Evolutionary conservation across 2,888 invertebrate genomes (phyloP).

Genomic region (Sphecodes monilicornis): DNA sequence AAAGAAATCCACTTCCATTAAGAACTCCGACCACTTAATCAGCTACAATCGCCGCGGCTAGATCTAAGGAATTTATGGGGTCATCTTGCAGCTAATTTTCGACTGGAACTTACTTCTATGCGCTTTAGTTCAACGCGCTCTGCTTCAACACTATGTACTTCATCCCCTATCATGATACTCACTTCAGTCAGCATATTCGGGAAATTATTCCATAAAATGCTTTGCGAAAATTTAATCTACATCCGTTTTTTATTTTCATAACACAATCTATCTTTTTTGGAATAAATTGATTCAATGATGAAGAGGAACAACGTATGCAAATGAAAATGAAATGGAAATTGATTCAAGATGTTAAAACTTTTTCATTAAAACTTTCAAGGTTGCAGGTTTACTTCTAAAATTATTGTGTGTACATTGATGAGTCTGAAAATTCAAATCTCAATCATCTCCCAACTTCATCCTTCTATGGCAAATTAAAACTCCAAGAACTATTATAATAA

Average conservation of each 20-base stretch:
- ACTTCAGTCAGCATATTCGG: background rate
- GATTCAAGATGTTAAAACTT: no score
- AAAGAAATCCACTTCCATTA: conserved; percentile 15
- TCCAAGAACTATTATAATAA: no score
- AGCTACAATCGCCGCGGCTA: background rate
- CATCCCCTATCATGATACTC: background rate
- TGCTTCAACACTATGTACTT: background rate
- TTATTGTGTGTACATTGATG: background rate
- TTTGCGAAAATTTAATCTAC: background rate
- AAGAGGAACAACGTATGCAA: background rate
- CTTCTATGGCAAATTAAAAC: no score
- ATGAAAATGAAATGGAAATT: background rate
- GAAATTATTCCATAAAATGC: background rate
- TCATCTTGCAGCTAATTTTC: background rate
- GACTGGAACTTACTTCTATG: background rate
- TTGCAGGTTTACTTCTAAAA: background rate
- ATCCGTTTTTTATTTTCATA: background rate
- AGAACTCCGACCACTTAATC: background rate
- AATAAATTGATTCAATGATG: background rate
- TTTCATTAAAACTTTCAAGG: background rate
- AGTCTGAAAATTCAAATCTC: no score
- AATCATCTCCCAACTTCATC: no score
- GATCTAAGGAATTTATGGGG: background rate
- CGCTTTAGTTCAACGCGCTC: background rate
- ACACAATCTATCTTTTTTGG: background rate